phyloP scores from a whole-genome alignment of 2,888 invertebrate genomes.

The Apamea anceps region DNA sequence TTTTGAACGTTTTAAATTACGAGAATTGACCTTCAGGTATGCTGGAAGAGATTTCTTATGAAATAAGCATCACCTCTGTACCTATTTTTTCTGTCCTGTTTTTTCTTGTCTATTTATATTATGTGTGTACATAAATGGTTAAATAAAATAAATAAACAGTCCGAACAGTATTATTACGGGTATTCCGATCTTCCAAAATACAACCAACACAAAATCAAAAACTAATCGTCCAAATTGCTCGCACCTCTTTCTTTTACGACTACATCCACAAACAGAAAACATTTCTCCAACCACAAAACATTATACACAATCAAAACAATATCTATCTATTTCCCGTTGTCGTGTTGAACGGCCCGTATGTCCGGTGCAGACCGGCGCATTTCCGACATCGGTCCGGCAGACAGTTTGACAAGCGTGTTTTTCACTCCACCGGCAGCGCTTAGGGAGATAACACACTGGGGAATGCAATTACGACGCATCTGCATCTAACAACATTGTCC shows the following conservation, averaged over 20 bases:
- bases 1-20: too few species aligned
- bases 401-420: constrained; percentile 84
- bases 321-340: constrained; percentile 18
- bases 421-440: constrained; percentile 72
- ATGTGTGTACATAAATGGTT: too few species aligned
- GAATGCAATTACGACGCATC: constrained; percentile 63
- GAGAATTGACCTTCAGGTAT: too few species aligned
- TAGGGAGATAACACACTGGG: constrained; percentile 65
- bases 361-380: constrained; percentile 64
- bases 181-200: neutral
- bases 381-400: constrained; percentile 75
- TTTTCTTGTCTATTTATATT: too few species aligned
- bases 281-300: neutral
- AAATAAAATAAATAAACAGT: too few species aligned
- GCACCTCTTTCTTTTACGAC: neutral
- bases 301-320: constrained; percentile 16
- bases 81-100: too few species aligned
- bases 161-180: neutral
- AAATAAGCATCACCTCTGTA: too few species aligned
- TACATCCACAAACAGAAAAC: neutral
- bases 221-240: neutral
- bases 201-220: neutral
- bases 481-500: constrained; percentile 64
- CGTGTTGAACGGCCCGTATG: constrained; percentile 60
- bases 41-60: too few species aligned